Percentiles rank a stretch among this genome's conserved stretches.
Evolutionary conservation across 2,113 vertebrate genomes (phyloP).

Genomic region (Diadophis punctatus): DNA sequence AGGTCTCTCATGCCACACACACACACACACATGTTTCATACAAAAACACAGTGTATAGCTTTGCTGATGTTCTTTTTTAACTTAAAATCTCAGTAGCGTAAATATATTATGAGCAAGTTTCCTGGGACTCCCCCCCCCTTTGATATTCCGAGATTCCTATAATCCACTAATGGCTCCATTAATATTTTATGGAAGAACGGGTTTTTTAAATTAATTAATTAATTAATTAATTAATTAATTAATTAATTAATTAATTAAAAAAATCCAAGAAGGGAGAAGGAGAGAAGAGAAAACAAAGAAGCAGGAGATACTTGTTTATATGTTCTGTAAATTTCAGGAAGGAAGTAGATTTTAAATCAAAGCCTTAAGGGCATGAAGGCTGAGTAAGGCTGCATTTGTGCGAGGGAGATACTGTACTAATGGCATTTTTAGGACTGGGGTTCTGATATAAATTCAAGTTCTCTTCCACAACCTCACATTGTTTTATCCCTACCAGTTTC

Average conservation of each 20-base stretch:
- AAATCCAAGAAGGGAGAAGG: not conserved
- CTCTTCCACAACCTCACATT: not conserved
- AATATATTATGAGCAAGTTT: not conserved
- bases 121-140: not conserved
- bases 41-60: not conserved
- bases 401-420: not conserved
- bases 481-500: not conserved
- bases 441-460: not conserved
- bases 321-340: not conserved
- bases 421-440: too few relatives aligned
- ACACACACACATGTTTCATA: not conserved
- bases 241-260: too few relatives aligned
- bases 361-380: not conserved
- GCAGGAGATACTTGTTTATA: not conserved
- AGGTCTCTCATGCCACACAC: not conserved
- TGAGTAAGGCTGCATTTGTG: not conserved
- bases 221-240: too few relatives aligned
- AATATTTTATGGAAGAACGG: accelerated
- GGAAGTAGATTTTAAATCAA: not conserved
- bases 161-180: not conserved
- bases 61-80: not conserved
- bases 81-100: not conserved
- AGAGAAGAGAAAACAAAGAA: not conserved
- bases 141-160: not conserved
- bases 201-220: too few relatives aligned